Percentiles rank a stretch among this genome's conserved stretches.
Conservation (phyloP, 1,140 invertebrate species). For the Theocolax elegans region DNA sequence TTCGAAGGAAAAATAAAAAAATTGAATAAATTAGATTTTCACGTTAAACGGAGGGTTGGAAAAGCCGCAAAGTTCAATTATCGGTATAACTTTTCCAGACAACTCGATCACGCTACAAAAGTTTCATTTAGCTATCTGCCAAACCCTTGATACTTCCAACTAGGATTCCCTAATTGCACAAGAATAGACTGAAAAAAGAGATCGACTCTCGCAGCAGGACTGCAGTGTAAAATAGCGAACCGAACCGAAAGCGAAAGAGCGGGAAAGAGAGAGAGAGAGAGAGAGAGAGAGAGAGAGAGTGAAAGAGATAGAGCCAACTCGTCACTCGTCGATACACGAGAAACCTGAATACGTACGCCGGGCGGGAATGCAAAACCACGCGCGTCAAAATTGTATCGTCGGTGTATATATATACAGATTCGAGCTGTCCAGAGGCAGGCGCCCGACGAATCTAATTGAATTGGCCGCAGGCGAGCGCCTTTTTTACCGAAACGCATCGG, state of each 20-base stretch:
- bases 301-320: too few species aligned
- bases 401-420: neutral
- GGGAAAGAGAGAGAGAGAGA: too few species aligned
- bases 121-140: conserved; percentile 4
- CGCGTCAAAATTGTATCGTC: neutral
- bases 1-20: too few species aligned
- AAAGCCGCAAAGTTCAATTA: neutral
- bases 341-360: too few species aligned
- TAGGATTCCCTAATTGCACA: conserved; percentile 1
- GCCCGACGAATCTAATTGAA: conserved; percentile 22
- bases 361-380: too few species aligned
- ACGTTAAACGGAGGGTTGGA: neutral
- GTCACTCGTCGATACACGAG: too few species aligned
- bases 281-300: too few species aligned
- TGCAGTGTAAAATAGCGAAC: neutral
- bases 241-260: too few species aligned
- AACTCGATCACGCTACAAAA: too few species aligned
- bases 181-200: neutral
- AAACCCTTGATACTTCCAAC: neutral
- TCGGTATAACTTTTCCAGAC: too few species aligned
- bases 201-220: neutral
- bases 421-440: neutral
- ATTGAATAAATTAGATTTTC: neutral
- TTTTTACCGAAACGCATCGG: neutral
- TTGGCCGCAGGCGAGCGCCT: neutral